Conservation (phyloP, 2,797 vertebrate species). For the Clamator glandarius region DNA sequence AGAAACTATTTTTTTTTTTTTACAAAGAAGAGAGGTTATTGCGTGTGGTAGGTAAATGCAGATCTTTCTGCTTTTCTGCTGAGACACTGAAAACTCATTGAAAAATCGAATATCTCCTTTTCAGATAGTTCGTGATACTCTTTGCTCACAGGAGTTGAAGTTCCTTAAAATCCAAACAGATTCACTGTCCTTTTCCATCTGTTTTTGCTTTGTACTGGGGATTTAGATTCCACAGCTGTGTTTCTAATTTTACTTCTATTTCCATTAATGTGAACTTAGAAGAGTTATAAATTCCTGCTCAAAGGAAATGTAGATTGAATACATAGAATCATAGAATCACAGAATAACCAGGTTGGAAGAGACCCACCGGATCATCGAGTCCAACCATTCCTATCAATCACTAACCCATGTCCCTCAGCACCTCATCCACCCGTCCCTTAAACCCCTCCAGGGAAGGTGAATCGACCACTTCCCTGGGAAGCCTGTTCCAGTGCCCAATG, state of each 20-base stretch:
- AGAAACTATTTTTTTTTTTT: neutral
- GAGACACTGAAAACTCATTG: neutral
- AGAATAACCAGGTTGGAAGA: no score
- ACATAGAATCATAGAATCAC: no score
- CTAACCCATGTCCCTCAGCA: no score
- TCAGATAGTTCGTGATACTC: neutral
- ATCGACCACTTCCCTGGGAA: no score
- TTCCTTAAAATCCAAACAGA: neutral
- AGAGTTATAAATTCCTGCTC: neutral
- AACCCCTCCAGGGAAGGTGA: no score
- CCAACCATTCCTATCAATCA: no score
- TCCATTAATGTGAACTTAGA: neutral
- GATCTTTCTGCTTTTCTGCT: neutral
- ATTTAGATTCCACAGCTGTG: neutral
- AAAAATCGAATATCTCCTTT: neutral
- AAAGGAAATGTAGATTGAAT: neutral
- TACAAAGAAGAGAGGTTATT: neutral
- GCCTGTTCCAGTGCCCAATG: no score
- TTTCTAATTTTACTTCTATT: slow-evolving; percentile 4
- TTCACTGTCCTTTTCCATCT: neutral
- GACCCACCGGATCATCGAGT: no score
- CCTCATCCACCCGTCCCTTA: no score
- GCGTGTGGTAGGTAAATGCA: neutral
- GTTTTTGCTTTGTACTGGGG: neutral
- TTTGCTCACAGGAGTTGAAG: neutral